phyloP scores from a whole-genome alignment of 2,113 vertebrate species.

The Stomatorhinus ivindoensis region DNA sequence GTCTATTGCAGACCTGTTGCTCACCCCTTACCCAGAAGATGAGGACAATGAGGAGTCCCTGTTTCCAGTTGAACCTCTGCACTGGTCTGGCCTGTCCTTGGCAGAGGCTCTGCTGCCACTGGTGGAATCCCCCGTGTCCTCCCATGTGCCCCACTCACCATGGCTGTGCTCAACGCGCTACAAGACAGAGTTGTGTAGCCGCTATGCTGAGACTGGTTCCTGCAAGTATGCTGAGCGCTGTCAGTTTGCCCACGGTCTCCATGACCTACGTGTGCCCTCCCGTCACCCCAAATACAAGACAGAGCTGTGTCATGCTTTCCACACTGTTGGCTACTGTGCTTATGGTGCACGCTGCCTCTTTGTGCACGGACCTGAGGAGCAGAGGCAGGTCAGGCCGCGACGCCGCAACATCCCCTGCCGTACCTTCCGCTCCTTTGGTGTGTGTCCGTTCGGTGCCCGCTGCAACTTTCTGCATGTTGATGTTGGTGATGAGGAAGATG shows the following conservation, averaged over 20 bases:
- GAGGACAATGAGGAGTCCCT: slow-evolving; percentile 43
- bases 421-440: slow-evolving; percentile 60
- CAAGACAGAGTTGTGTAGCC: slow-evolving; percentile 67
- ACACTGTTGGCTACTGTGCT: slow-evolving; percentile 53
- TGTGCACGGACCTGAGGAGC: slow-evolving; percentile 57
- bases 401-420: slow-evolving; percentile 53
- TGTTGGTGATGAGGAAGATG: background rate
- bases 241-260: slow-evolving; percentile 68
- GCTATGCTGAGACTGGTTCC: slow-evolving; percentile 48
- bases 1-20: slow-evolving; percentile 48
- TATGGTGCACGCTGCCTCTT: slow-evolving; percentile 67
- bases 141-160: slow-evolving; percentile 23
- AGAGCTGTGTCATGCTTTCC: slow-evolving; percentile 60
- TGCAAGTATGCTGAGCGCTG: slow-evolving; percentile 65
- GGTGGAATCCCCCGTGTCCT: slow-evolving; percentile 32
- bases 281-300: slow-evolving; percentile 73
- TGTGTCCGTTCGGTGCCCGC: slow-evolving; percentile 47
- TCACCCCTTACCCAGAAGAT: slow-evolving; percentile 46
- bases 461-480: slow-evolving; percentile 24
- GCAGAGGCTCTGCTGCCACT: slow-evolving; percentile 55
- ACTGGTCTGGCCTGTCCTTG: slow-evolving; percentile 34
- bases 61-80: slow-evolving; percentile 28
- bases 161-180: slow-evolving; percentile 64
- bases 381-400: slow-evolving; percentile 36
- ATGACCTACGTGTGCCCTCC: slow-evolving; percentile 61